Evolutionary conservation across 2,113 vertebrate species (phyloP), one percentile per base, ranked within the genome.

Genomic region (Tretioscincus oriximinensis): DNA sequence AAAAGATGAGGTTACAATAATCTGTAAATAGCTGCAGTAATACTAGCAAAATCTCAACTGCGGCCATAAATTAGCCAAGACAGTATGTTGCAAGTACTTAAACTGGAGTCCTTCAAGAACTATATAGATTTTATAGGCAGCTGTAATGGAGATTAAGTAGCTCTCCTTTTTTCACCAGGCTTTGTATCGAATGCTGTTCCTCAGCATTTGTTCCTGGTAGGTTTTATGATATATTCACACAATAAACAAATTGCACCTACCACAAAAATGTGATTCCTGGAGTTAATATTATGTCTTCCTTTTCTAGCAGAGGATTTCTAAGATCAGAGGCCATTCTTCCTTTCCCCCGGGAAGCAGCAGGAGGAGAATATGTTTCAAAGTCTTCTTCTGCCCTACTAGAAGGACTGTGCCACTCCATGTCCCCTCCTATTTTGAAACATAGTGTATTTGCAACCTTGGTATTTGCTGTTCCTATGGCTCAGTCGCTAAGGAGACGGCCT

Each of bases 61-160:
- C 14, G 41, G 70, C 71, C 61, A 60, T 79, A 81, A 90, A 91
- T 90, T 78, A 51, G 20, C 67, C 24, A 29, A 61, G 47, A 21
- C 60, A 78, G 28, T 5, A 74, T 0, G 9, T 85, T 81, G 82
- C 29, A 72, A 88, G 75, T 70, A 81, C 76, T 75, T 79, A 76
- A 73, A 63, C 5, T 76, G 67, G 18, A 22, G 31, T 61, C 70
- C 88, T 84, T 80, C 0, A 76, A 90, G 85, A 84, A 86, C 28
- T 28, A 1, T 85, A 79, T 9, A 63, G 54, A 31, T 73, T 92
- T 92, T 77, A 83, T 28, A 87, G 84, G 82, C 89, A 87, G 76
- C 68, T 85, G 69, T 71, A 85, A 87, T 81, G 81, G 81, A 86
- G 85, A 90, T 91, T 49, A 79, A 91, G 86, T 49, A 74, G 70